Evolutionary conservation across 2,888 invertebrate species (phyloP).

Genomic region (Drosophila rellima): DNA sequence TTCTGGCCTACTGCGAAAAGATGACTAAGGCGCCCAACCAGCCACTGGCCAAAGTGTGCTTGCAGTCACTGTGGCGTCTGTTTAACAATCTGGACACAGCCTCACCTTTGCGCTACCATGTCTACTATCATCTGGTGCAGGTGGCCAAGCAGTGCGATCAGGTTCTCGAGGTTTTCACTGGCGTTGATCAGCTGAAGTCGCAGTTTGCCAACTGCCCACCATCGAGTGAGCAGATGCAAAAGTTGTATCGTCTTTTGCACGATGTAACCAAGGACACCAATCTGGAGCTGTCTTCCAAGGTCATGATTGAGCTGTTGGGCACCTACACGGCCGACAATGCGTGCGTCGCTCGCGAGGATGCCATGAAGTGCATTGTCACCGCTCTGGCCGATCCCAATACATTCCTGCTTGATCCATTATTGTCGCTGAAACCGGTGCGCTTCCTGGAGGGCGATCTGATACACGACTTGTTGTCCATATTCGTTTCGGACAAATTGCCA

Average conservation of each 20-base stretch:
- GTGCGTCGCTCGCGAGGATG: constrained; percentile 98
- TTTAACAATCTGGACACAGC: constrained; percentile 96
- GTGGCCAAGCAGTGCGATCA: constrained; percentile 95
- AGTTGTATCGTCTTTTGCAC: constrained; percentile 94
- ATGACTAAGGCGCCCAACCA: constrained; percentile 94
- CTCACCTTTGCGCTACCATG: constrained; percentile 94
- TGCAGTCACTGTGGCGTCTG: constrained; percentile 95
- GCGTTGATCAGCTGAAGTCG: constrained; percentile 93
- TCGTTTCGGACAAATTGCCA: constrained; percentile 97
- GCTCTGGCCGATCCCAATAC: constrained; percentile 98
- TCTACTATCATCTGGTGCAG: constrained; percentile 96
- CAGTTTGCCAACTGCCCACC: constrained; percentile 93
- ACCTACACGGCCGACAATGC: constrained; percentile 99
- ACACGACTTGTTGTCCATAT: constrained; percentile 96
- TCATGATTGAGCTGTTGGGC: constrained; percentile 98
- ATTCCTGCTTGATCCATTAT: constrained; percentile 96
- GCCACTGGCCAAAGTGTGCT: constrained; percentile 92
- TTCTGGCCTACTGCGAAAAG: constrained; percentile 96
- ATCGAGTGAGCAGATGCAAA: constrained; percentile 96
- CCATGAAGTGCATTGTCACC: constrained; percentile 97
- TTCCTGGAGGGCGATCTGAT: constrained; percentile 98
- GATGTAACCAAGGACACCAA: constrained; percentile 95
- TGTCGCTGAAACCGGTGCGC: constrained; percentile 96
- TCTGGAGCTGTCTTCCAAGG: constrained; percentile 95
- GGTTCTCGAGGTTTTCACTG: constrained; percentile 93